Base-by-base conservation (phyloP, 2,888 invertebrate species). In the Harpalus rubripes region DNA sequence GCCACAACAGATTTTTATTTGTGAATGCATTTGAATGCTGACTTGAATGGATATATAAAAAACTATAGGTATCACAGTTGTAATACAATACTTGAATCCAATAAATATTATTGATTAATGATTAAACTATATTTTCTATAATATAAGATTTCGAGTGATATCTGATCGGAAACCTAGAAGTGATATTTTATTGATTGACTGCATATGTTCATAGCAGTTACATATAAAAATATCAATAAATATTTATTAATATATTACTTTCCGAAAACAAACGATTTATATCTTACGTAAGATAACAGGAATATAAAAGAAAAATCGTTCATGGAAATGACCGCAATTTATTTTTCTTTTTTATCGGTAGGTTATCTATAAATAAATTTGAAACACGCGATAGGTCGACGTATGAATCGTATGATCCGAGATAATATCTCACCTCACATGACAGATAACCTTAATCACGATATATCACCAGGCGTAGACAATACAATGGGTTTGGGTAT, bases 381-480 rank as follows among this genome's bases (percentile, higher is more conserved):
- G 18, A 74, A 74, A 44, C 52, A 74, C 74, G 74, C 52, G 18
- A 74, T 52, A 74, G 8, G 39, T 41, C 5, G 15, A 32, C 12
- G 10, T 65, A 65, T 41, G 72, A 41, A 74, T 74, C 74, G 74
- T 56, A 74, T 52, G 74, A 74, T 74, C 15, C 52, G 22, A 16
- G 74, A 74, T 74, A 72, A 74, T n/a, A 72, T 72, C 72, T 52
- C 56, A 52, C 44, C 74, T 18, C 56, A 52, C 52, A 74, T 52
- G 18, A 52, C 44, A 74, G 74, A 74, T 74, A 74, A 52, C 16
- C 8, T 72, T 41, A 72, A 72, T 72, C 63, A 63, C 63, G 63
- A 26, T 63, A 39, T 39, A 68, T 68, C 68, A 68, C 68, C 68
- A 68, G 39, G 32, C 39, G 18, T 22, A 52, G 18, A 74, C 22